Conservation (phyloP, 2,888 invertebrate species). For the Ptycholaimellus sp. region DNA sequence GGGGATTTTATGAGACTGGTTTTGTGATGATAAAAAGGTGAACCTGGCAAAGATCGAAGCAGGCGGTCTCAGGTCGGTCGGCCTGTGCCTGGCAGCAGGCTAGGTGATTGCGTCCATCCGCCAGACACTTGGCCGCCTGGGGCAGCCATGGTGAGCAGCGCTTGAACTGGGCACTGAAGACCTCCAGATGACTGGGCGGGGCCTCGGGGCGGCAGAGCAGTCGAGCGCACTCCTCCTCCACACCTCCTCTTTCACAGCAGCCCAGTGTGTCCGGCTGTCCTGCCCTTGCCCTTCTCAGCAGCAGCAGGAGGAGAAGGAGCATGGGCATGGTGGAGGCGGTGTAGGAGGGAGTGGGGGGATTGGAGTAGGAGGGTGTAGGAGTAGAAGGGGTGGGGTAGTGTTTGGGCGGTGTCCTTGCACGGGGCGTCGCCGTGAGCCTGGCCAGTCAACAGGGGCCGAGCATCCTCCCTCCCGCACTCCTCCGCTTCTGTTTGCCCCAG, state of each 20-base stretch:
- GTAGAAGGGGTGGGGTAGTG: neutral
- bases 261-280: neutral
- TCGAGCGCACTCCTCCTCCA: conserved; percentile 13
- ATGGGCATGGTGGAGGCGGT: neutral
- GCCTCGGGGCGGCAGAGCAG: conserved; percentile 13
- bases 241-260: conserved; percentile 15
- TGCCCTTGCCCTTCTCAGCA: neutral
- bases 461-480: no score
- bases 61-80: conserved; percentile 11
- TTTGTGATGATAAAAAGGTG: no score
- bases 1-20: no score
- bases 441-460: no score
- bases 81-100: conserved; percentile 13
- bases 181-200: conserved; percentile 13
- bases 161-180: conserved; percentile 11
- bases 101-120: conserved; percentile 17
- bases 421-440: no score
- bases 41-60: conserved; percentile 18
- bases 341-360: no score
- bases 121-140: conserved; percentile 14
- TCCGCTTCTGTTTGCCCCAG: no score
- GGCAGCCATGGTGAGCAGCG: conserved; percentile 12
- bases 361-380: neutral
- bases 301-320: neutral
- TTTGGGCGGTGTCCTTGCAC: neutral